These are phyloP conservation scores for Toxotes lorentzi DNA, from an alignment of 2,797 vertebrate species.

Conservation along the genomic window DNA sequence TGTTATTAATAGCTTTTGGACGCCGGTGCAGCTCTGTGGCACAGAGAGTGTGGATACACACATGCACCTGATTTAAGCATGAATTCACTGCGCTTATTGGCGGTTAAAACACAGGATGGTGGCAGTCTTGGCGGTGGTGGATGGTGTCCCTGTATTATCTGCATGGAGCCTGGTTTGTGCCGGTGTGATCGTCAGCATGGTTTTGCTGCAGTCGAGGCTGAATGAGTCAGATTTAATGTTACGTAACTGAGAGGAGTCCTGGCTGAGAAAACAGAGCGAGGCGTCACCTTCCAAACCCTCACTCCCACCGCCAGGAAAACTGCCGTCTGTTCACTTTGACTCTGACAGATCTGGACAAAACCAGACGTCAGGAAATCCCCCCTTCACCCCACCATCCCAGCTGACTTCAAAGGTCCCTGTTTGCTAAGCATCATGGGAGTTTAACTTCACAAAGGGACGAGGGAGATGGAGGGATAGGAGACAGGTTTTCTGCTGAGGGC, in stretches of 20 bases:
- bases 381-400: neutral
- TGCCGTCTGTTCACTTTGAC: slow-evolving; percentile 63
- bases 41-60: no score
- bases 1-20: neutral
- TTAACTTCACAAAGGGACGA: slow-evolving; percentile 63
- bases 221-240: slow-evolving; percentile 55
- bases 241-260: slow-evolving; percentile 55
- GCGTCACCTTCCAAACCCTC: slow-evolving; percentile 24
- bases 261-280: slow-evolving; percentile 42
- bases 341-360: slow-evolving; percentile 38
- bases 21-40: no score
- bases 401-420: slow-evolving; percentile 57
- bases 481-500: slow-evolving; percentile 50
- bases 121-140: no score
- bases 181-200: slow-evolving; percentile 15
- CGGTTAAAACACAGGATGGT: no score
- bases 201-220: slow-evolving; percentile 34
- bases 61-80: no score
- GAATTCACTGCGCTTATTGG: no score
- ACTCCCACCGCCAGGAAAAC: slow-evolving; percentile 25
- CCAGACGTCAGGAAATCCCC: slow-evolving; percentile 48
- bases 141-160: neutral
- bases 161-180: neutral
- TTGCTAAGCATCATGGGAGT: slow-evolving; percentile 77
- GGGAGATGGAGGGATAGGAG: slow-evolving; percentile 36